Conservation (phyloP, 2,113 vertebrate species). For the Piprites chloris region DNA sequence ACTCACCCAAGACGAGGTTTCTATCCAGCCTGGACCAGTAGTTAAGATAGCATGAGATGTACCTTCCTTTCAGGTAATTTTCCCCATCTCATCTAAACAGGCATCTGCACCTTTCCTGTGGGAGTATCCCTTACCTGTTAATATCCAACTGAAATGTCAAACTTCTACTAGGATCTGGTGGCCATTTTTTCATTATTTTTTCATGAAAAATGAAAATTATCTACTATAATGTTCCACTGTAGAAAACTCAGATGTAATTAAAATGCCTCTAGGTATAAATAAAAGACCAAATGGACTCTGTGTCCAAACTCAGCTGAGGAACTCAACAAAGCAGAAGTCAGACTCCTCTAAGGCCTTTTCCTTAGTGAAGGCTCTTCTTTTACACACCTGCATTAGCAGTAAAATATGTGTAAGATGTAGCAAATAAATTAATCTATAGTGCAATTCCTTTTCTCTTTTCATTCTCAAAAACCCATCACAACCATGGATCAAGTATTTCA, state of each 20-base stretch:
- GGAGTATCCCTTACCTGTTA: neutral
- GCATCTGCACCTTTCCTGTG: neutral
- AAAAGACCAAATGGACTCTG: neutral
- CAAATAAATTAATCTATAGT: neutral
- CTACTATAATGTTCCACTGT: neutral
- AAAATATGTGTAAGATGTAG: rapidly evolving
- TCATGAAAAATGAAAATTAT: neutral
- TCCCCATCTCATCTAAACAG: neutral
- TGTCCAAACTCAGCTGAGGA: neutral
- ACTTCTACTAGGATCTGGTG: neutral
- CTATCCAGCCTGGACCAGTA: neutral
- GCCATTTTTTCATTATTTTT: neutral
- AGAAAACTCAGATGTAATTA: neutral
- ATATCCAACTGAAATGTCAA: neutral
- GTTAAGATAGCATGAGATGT: neutral
- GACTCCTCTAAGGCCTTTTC: neutral
- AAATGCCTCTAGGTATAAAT: neutral
- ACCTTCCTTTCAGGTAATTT: neutral
- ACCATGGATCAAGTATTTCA: neutral
- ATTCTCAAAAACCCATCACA: neutral
- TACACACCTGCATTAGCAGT: neutral
- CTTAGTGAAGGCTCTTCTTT: neutral
- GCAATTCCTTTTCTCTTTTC: neutral
- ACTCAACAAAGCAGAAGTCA: neutral
- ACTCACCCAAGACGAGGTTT: neutral